Base-by-base conservation (phyloP, 2,797 vertebrate genomes). In the Anabas testudineus region DNA sequence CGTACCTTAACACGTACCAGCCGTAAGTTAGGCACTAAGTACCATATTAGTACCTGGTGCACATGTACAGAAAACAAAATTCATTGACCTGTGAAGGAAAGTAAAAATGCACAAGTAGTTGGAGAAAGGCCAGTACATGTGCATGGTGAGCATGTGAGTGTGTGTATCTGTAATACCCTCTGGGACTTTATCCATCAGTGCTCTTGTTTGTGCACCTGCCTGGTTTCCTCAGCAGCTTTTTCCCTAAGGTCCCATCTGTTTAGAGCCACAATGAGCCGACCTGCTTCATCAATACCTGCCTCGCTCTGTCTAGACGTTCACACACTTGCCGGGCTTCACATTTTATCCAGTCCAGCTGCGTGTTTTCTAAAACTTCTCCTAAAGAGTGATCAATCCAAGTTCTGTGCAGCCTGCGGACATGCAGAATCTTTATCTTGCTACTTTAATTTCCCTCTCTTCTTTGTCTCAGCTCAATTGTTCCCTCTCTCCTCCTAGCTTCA, bases 301-400 rank as follows among this genome's bases (percentile, higher is more conserved):
- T 74, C 32, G 15, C 59, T 63, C 61, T 8, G 76, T 81, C 71
- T 62, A 70, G 75, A 81, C 67, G 1, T 26, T 42, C 53, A 70
- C 28, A 68, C 70, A 8, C 72, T 53, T 42, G 28, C 66, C 46
- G 45, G 43, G 28, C 41, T 57, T 74, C 46, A 56, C 16, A 37
- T 36, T 53, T 69, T 46, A 55, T 67, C 16, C 58, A 28, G 59
- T 59, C 51, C 46, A 48, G n/a, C 61, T 45, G 18, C 60, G 56
- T 46, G 42, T 30, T 74, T 76, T 78, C 63, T 39, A 46, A 72
- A 71, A 42, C 46, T 41, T 59, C 21, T 75, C 69, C 71, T 54
- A 13, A 80, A 65, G 61, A 60, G 47, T 9, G 22, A 42, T 70
- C 51, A 13, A 18, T 7, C 19, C 47, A n/a, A 52, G 53, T 60